These are phyloP conservation scores for Pituophis catenifer DNA, from an alignment of 2,113 vertebrate species.

Conservation along the genomic window DNA sequence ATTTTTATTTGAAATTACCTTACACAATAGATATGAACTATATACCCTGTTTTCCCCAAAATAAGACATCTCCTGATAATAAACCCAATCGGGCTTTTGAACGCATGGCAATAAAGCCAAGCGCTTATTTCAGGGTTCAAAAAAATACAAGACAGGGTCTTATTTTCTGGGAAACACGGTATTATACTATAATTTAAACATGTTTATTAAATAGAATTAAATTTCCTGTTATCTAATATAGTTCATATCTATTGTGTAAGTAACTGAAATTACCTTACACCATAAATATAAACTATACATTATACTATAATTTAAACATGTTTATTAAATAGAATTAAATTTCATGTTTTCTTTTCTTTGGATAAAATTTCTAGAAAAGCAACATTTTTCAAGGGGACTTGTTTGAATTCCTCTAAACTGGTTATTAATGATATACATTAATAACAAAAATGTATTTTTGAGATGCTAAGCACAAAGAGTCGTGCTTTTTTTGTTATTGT, in stretches of 20 bases:
- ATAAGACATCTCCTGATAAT: no score
- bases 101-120: no score
- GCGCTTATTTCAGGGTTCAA: no score
- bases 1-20: neutral
- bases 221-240: no score
- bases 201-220: no score
- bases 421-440: constrained; percentile 29
- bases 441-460: constrained; percentile 1
- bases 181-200: no score
- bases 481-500: constrained; percentile 28
- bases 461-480: constrained; percentile 12
- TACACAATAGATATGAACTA: neutral
- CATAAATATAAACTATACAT: neutral
- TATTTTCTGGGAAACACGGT: no score
- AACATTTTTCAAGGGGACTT: neutral
- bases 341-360: neutral
- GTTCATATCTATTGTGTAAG: no score
- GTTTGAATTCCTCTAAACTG: neutral
- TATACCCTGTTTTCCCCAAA: neutral
- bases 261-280: neutral
- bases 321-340: neutral
- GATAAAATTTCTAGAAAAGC: neutral
- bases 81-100: no score
- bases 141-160: no score
- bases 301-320: neutral